These are phyloP conservation scores for Cheilosia scutellata DNA, from an alignment of 2,888 invertebrate species.

Conservation along the genomic window DNA sequence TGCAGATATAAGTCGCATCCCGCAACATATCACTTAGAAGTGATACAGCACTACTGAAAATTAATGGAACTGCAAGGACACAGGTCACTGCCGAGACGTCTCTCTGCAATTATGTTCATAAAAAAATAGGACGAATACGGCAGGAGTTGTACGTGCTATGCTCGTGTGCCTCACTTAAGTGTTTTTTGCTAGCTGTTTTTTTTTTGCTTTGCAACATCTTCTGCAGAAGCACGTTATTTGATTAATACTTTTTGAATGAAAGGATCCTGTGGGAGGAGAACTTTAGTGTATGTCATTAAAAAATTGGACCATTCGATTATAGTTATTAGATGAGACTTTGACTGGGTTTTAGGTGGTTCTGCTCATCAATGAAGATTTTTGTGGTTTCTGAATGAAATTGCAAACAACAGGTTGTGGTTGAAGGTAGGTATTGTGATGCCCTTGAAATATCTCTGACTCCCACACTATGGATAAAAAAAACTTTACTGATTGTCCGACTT, in stretches of 20 bases:
- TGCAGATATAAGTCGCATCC: constrained; percentile 31
- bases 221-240: constrained; percentile 56
- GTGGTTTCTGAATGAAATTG: constrained; percentile 6
- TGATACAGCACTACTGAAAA: constrained; percentile 73
- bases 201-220: constrained; percentile 15
- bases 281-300: constrained; percentile 63
- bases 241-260: constrained; percentile 68
- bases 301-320: constrained; percentile 68
- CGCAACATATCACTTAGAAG: constrained; percentile 68
- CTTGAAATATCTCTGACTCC: too few relatives aligned
- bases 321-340: constrained; percentile 52
- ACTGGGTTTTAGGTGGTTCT: background rate
- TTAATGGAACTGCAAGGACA: constrained; percentile 69
- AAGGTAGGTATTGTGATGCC: too few relatives aligned
- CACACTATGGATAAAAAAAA: too few relatives aligned
- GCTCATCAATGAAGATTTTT: background rate
- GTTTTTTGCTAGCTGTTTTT: constrained; percentile 44
- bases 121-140: constrained; percentile 22
- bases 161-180: constrained; percentile 57
- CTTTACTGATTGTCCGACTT: too few relatives aligned
- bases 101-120: constrained; percentile 62
- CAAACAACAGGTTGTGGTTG: background rate
- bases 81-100: constrained; percentile 52
- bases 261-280: constrained; percentile 54
- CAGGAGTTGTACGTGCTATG: constrained; percentile 64